Percentiles rank a stretch among this genome's conserved stretches.
phyloP scores from a whole-genome alignment of 2,888 invertebrate genomes.

The Aporophyla lueneburgensis region DNA sequence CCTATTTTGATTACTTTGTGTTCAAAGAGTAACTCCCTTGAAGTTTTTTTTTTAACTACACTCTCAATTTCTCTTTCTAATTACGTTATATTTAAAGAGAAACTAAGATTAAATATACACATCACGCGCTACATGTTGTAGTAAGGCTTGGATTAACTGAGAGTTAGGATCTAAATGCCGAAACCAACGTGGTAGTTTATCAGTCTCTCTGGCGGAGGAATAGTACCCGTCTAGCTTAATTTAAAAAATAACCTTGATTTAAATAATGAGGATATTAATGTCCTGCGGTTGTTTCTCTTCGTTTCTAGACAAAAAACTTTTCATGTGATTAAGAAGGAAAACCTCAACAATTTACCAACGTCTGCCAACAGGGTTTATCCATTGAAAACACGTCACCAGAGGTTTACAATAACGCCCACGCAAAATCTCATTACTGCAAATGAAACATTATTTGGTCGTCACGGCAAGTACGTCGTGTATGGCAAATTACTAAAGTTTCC shows the following conservation, averaged over 20 bases:
- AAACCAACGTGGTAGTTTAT: constrained; percentile 14
- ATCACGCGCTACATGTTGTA: constrained; percentile 23
- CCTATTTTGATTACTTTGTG: background rate
- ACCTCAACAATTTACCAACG: constrained; percentile 23
- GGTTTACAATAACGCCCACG: constrained; percentile 42
- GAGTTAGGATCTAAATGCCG: constrained; percentile 21
- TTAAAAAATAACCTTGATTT: background rate
- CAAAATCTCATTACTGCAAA: constrained; percentile 58
- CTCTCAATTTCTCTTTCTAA: constrained; percentile 3
- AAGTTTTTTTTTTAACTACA: background rate
- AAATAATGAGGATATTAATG: constrained; percentile 4
- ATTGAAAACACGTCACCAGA: constrained; percentile 42
- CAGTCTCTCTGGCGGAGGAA: background rate
- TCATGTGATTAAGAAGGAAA: constrained; percentile 23
- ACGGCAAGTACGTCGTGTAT: constrained; percentile 34
- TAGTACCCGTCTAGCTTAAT: background rate
- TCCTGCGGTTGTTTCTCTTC: constrained; percentile 16
- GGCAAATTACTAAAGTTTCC: constrained; percentile 63
- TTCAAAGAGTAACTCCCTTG: background rate
- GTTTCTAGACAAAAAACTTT: constrained; percentile 26
- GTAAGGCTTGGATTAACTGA: constrained; percentile 40
- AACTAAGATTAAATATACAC: constrained; percentile 34
- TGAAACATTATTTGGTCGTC: constrained; percentile 58
- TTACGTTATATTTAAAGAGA: constrained; percentile 13
- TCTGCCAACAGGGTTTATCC: constrained; percentile 31